These are phyloP conservation scores for Drosophila lowei DNA, from an alignment of 1,140 invertebrate species.

Conservation along the genomic window DNA sequence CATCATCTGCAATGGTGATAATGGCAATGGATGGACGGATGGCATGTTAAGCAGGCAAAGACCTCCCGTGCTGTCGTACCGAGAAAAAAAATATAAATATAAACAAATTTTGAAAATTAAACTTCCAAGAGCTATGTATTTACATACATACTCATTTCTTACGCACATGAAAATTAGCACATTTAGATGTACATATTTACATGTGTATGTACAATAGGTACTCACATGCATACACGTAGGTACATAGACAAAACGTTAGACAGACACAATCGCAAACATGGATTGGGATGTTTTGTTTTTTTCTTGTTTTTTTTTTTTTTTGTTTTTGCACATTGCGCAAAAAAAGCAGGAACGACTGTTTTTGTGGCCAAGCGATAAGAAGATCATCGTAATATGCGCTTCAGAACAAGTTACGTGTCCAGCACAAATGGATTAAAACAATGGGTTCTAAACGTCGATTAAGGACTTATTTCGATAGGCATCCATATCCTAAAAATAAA, in stretches of 20 bases:
- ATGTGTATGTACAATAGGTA: conserved; percentile 5
- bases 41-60: not conserved
- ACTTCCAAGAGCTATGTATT: conserved; percentile 34
- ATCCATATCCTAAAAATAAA: not conserved
- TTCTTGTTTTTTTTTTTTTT: conserved; percentile 35
- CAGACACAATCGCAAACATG: conserved; percentile 9
- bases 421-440: too few relatives aligned
- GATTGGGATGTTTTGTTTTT: not conserved
- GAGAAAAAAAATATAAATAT: conserved; percentile 47
- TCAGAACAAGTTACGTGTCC: not conserved
- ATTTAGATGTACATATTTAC: not conserved
- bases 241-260: conserved; percentile 40
- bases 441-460: too few relatives aligned
- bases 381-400: conserved; percentile 11
- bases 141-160: not conserved
- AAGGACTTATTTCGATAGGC: too few relatives aligned
- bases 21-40: conserved; percentile 16
- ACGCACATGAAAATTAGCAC: conserved; percentile 16
- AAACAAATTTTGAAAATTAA: conserved; percentile 63
- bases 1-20: conserved; percentile 21
- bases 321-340: conserved; percentile 59
- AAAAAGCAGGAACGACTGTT: conserved; percentile 11
- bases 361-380: conserved; percentile 56
- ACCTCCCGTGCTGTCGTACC: conserved; percentile 5
- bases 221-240: not conserved